phyloP scores from a whole-genome alignment of 1,140 invertebrate genomes.

The Tetramorium alpestre region DNA sequence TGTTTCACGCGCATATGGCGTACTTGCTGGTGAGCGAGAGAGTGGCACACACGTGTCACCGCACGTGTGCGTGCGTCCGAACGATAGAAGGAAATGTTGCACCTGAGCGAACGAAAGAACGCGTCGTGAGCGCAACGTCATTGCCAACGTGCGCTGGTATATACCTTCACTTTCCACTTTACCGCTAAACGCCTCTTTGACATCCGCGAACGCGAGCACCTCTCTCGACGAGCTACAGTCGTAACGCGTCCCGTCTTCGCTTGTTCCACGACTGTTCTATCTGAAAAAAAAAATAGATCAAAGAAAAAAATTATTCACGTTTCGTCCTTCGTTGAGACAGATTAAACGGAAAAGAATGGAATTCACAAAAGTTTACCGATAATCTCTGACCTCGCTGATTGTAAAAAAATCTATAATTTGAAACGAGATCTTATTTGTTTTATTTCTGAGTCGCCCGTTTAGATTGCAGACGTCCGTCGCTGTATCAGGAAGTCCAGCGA shows the following conservation, averaged over 20 bases:
- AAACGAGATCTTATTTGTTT: background rate
- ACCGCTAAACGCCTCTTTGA: constrained; percentile 73
- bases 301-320: background rate
- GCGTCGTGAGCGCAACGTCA: constrained; percentile 69
- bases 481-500: constrained; percentile 10
- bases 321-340: background rate
- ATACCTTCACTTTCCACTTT: constrained; percentile 85
- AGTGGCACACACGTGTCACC: background rate
- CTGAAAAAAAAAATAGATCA: background rate
- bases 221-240: constrained; percentile 12
- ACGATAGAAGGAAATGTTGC: constrained; percentile 68
- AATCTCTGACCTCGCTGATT: background rate
- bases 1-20: constrained; percentile 57
- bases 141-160: constrained; percentile 73
- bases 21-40: background rate
- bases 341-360: background rate
- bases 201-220: constrained; percentile 25
- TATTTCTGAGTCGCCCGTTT: background rate
- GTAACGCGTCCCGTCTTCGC: background rate
- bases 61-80: constrained; percentile 51
- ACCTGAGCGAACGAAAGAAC: constrained; percentile 63
- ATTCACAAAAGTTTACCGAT: background rate
- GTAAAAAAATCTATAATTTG: background rate
- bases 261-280: background rate
- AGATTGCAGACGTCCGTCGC: background rate